A percentile compares a stretch with the other conserved stretches of the same genome.
These are phyloP conservation scores for Aleadryas rufinucha DNA, from an alignment of 2,113 vertebrate species.

Conservation along the genomic window DNA sequence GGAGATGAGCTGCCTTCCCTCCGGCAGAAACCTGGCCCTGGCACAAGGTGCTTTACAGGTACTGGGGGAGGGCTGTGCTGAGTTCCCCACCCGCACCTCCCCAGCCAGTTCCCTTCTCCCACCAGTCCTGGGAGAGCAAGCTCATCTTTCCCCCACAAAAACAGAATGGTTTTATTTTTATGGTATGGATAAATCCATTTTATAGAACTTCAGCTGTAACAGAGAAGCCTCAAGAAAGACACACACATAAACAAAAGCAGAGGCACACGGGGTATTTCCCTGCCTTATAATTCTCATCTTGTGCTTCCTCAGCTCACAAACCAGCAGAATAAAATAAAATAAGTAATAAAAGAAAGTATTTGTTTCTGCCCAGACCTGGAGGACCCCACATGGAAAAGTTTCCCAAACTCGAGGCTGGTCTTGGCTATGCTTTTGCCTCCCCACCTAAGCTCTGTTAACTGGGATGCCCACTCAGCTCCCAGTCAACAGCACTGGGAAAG, in stretches of 20 bases:
- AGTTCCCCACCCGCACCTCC: neutral
- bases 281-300: neutral
- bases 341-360: neutral
- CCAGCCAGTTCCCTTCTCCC: neutral
- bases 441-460: neutral
- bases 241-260: accelerated
- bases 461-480: neutral
- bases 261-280: accelerated
- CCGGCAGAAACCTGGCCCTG: accelerated
- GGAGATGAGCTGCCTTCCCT: neutral
- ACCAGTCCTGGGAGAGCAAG: neutral
- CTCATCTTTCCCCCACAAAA: neutral
- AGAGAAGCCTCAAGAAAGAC: neutral
- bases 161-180: neutral
- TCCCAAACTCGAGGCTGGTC: accelerated
- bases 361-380: neutral
- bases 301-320: neutral
- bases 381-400: neutral
- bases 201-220: neutral
- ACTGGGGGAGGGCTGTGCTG: neutral
- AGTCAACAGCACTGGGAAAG: neutral
- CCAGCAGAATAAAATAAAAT: neutral
- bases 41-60: neutral
- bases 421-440: neutral
- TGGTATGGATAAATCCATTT: neutral